These are phyloP conservation scores for Brachypalpus laphriformis DNA, from an alignment of 2,888 invertebrate genomes.

Conservation along the genomic window DNA sequence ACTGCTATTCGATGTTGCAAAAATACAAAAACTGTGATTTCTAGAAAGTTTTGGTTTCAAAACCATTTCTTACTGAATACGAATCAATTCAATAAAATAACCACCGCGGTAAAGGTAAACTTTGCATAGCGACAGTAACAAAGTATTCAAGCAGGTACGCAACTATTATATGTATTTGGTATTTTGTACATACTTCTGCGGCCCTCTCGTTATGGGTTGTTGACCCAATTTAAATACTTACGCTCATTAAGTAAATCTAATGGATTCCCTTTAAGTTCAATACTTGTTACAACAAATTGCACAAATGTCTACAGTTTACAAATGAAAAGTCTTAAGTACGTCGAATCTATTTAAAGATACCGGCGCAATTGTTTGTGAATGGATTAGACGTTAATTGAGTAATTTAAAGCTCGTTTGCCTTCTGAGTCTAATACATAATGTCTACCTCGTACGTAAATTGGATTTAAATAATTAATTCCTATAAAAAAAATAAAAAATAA, in stretches of 20 bases:
- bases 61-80: too few relatives aligned
- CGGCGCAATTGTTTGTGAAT: background rate
- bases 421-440: background rate
- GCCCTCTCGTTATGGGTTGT: background rate
- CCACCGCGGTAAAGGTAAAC: background rate
- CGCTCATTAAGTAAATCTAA: background rate
- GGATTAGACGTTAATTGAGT: background rate
- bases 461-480: background rate
- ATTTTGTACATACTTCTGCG: background rate
- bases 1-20: too few relatives aligned
- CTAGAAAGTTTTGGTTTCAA: too few relatives aligned
- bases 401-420: background rate
- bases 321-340: background rate
- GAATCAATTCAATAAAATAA: too few relatives aligned
- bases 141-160: background rate
- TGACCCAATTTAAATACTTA: background rate
- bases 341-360: background rate
- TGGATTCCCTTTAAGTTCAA: background rate
- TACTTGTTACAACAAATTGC: background rate
- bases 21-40: too few relatives aligned
- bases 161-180: too few relatives aligned
- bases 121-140: too few relatives aligned
- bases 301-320: background rate
- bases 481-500: background rate
- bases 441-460: background rate